These are phyloP conservation scores for Halcyon smyrnensis DNA, from an alignment of 2,797 vertebrate genomes.

Conservation along the genomic window DNA sequence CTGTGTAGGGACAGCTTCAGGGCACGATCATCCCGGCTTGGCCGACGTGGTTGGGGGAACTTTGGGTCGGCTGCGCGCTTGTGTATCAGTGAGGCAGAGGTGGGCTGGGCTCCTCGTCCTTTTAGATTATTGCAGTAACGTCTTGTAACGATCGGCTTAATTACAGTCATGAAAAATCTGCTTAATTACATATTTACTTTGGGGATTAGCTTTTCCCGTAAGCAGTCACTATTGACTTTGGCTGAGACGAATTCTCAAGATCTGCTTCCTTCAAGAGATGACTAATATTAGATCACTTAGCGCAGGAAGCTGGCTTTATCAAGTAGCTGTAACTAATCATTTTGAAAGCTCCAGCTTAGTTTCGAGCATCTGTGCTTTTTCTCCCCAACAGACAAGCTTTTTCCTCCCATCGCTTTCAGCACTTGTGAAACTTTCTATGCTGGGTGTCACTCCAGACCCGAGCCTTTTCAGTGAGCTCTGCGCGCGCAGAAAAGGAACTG, in stretches of 20 bases:
- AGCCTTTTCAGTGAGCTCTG: not conserved
- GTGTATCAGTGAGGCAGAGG: not conserved
- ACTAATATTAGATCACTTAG: constrained; percentile 12
- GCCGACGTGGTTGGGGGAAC: not conserved
- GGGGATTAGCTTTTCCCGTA: not conserved
- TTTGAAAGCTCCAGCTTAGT: constrained; percentile 30
- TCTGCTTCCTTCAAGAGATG: constrained; percentile 47
- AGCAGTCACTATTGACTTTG: constrained; percentile 59
- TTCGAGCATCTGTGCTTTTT: not conserved
- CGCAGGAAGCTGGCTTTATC: constrained; percentile 2
- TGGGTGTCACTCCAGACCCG: not conserved
- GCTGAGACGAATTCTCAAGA: not conserved
- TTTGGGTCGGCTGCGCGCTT: not conserved
- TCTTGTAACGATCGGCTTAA: constrained; percentile 3
- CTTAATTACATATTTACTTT: constrained; percentile 57
- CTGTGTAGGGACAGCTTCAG: not conserved
- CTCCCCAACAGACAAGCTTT: not conserved
- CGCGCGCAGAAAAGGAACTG: not conserved
- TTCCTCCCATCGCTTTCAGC: not conserved
- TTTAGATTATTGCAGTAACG: not conserved
- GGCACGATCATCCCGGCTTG: not conserved
- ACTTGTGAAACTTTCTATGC: not conserved
- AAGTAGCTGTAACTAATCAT: constrained; percentile 25
- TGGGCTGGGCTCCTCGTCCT: not conserved
- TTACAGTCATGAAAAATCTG: constrained; percentile 14